Percentiles rank a stretch among this genome's conserved stretches.
These are phyloP conservation scores for Caenorhabditis remanei DNA, from an alignment of 1,140 invertebrate genomes.

Conservation along the genomic window DNA sequence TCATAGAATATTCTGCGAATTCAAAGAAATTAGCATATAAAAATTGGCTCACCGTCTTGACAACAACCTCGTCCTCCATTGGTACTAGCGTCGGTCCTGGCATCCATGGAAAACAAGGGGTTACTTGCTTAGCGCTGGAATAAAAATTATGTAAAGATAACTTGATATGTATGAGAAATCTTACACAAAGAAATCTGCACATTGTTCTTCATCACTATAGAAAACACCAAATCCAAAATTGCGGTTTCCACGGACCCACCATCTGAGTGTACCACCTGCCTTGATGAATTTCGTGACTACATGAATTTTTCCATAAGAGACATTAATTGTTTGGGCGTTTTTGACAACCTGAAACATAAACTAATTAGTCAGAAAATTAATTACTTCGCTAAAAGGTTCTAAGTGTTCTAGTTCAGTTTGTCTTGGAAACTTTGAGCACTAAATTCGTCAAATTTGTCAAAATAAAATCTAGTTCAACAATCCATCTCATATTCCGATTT, in stretches of 20 bases:
- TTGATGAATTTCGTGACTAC: slow-evolving; percentile 16
- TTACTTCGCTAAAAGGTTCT: background rate
- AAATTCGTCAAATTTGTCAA: background rate
- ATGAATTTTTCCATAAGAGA: slow-evolving; percentile 40
- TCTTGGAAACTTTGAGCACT: too few species aligned
- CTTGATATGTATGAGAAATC: background rate
- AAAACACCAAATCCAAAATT: slow-evolving; percentile 57
- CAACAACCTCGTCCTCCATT: slow-evolving; percentile 47
- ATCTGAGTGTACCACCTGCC: slow-evolving; percentile 6
- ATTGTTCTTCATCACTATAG: slow-evolving; percentile 30
- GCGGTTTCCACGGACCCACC: slow-evolving; percentile 58
- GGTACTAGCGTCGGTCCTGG: slow-evolving; percentile 57
- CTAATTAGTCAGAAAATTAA: background rate
- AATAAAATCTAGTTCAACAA: too few species aligned
- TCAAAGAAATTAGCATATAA: slow-evolving; percentile 17
- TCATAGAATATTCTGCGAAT: background rate
- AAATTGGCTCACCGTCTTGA: slow-evolving; percentile 51
- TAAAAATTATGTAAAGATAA: background rate
- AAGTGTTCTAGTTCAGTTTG: too few species aligned
- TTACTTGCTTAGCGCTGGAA: slow-evolving; percentile 56
- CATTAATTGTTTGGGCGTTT: slow-evolving; percentile 37
- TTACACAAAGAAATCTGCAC: slow-evolving; percentile 39
- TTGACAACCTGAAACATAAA: background rate
- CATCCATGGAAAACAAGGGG: slow-evolving; percentile 61
- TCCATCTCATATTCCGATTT: too few species aligned